Evolutionary conservation across 23 tunicate species (phyloP).

Genomic region (Aplidium turbinatum): DNA sequence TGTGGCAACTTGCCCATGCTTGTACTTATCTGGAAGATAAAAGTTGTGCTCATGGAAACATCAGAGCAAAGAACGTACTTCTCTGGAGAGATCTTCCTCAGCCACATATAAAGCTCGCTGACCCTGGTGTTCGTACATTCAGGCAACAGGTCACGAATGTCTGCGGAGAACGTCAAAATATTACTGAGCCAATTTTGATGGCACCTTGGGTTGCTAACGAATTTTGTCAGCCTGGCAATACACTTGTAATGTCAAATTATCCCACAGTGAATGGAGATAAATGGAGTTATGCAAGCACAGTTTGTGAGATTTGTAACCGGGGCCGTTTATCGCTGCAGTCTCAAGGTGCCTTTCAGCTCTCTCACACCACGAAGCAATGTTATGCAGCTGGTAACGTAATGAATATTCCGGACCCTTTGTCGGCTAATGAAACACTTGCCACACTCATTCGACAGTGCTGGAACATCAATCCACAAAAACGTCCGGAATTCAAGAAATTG

Average conservation of each 20-base stretch:
- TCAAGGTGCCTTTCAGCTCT: slow-evolving; percentile 3
- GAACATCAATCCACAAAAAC: slow-evolving; percentile 7
- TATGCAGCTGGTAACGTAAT: neutral
- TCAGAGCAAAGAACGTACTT: slow-evolving; percentile 46
- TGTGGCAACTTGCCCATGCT: slow-evolving; percentile 53
- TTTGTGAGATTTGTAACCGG: slow-evolving; percentile 42
- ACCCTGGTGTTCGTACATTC: slow-evolving; percentile 39
- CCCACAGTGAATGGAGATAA: slow-evolving; percentile 39
- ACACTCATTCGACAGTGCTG: slow-evolving; percentile 24
- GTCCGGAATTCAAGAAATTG: slow-evolving; percentile 39
- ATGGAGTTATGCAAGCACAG: slow-evolving; percentile 61
- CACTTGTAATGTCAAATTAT: neutral
- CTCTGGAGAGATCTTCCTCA: slow-evolving; percentile 21
- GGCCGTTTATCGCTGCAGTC: neutral
- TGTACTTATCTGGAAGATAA: slow-evolving; percentile 42
- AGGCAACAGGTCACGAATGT: neutral
- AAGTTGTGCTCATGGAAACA: slow-evolving; percentile 37
- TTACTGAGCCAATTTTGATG: slow-evolving; percentile 19
- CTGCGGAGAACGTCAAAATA: neutral
- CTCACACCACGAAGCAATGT: neutral
- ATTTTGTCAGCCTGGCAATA: slow-evolving; percentile 21
- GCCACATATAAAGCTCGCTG: slow-evolving; percentile 48
- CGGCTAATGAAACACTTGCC: neutral
- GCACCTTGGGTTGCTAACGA: slow-evolving; percentile 63
- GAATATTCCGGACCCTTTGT: neutral